phyloP scores from a whole-genome alignment of 2,797 vertebrate genomes.

The Potorous gilbertii region DNA sequence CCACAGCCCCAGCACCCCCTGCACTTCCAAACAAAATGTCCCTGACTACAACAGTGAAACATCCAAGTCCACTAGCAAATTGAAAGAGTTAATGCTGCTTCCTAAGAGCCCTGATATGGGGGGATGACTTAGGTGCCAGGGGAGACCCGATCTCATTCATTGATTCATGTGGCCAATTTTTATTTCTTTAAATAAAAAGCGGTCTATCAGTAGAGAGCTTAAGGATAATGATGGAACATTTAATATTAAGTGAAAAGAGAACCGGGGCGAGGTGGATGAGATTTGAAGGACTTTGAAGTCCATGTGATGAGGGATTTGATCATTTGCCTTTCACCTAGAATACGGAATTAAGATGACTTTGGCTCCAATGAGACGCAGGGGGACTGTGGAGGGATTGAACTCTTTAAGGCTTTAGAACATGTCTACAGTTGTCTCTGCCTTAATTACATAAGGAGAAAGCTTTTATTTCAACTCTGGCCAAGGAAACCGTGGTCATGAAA shows the following conservation, averaged over 20 bases:
- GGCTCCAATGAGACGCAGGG: constrained; percentile 54
- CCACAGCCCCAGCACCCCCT: not conserved
- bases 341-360: constrained; percentile 68
- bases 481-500: constrained; percentile 73
- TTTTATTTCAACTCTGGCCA: constrained; percentile 78
- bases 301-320: constrained; percentile 48
- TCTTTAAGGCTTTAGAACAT: constrained; percentile 70
- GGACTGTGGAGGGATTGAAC: constrained; percentile 58
- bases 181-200: constrained; percentile 68
- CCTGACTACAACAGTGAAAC: not conserved
- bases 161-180: constrained; percentile 51
- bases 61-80: constrained; percentile 25
- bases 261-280: constrained; percentile 40
- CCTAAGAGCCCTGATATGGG: not conserved
- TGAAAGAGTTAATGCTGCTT: not conserved
- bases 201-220: constrained; percentile 52
- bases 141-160: constrained; percentile 44
- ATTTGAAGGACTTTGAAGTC: constrained; percentile 65
- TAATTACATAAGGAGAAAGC: constrained; percentile 68
- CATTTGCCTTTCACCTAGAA: constrained; percentile 68
- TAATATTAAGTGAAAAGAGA: constrained; percentile 73
- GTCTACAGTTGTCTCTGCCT: constrained; percentile 71
- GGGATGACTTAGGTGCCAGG: not conserved
- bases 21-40: constrained; percentile 8
- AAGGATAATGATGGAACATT: constrained; percentile 60